Evolutionary conservation across 2,797 vertebrate genomes (phyloP).

Genomic region (Fistularia commersonii): DNA sequence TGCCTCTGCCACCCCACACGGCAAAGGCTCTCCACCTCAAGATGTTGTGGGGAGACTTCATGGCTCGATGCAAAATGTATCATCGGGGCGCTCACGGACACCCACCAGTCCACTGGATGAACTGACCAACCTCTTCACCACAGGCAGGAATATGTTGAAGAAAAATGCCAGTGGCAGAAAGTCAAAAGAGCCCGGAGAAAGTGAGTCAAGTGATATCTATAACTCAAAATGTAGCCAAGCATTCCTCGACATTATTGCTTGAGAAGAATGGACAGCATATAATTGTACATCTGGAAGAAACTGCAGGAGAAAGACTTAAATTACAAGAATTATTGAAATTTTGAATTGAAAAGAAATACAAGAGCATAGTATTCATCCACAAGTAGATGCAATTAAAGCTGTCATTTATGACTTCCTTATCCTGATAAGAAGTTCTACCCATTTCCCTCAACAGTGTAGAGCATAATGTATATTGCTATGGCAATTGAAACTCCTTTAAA

Average conservation of each 20-base stretch:
- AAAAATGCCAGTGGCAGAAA: conserved; percentile 92
- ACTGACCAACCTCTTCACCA: conserved; percentile 95
- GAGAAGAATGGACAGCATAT: too few species aligned
- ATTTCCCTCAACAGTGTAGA: background rate
- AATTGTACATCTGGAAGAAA: too few species aligned
- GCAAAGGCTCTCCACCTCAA: conserved; percentile 87
- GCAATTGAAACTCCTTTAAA: conserved; percentile 19
- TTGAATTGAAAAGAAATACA: background rate
- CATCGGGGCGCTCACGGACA: conserved; percentile 86
- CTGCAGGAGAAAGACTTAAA: too few species aligned
- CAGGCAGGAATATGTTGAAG: conserved; percentile 94
- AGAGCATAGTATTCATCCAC: background rate
- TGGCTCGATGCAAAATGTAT: conserved; percentile 84
- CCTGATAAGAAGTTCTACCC: background rate
- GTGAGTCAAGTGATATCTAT: conserved; percentile 71
- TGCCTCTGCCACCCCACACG: conserved; percentile 89
- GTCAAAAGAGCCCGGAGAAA: conserved; percentile 92
- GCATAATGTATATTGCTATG: conserved; percentile 13
- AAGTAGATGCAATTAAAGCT: background rate
- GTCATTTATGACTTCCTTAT: conserved; percentile 1
- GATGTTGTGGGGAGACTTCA: conserved; percentile 83
- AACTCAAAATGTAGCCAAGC: background rate
- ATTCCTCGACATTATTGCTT: background rate
- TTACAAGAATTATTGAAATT: too few species aligned
- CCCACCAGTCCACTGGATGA: conserved; percentile 97